Conservation (phyloP, 2,888 invertebrate species). For the Brenthis ino region DNA sequence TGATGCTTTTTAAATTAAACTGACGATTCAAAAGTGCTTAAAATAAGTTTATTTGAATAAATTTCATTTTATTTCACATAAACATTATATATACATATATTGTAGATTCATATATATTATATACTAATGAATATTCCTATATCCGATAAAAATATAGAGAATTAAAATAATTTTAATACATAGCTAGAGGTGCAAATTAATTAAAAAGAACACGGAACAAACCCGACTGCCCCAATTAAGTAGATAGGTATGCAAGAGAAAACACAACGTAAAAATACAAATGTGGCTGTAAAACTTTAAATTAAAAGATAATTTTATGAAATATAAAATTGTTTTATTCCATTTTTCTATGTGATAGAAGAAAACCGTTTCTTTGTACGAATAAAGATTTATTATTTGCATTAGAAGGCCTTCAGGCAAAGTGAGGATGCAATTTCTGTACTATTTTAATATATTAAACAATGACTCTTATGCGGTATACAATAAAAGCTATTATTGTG, state of each 20-base stretch:
- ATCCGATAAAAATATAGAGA: not conserved
- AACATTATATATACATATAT: no score
- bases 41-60: no score
- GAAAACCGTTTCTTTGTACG: constrained; percentile 21
- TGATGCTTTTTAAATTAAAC: no score
- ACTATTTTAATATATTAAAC: constrained; percentile 13
- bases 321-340: no score
- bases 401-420: constrained; percentile 30
- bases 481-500: constrained; percentile 27
- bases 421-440: constrained; percentile 28
- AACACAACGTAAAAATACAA: not conserved
- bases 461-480: not conserved
- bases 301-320: constrained; percentile 1
- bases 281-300: constrained; percentile 7
- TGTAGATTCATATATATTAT: no score
- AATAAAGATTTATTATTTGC: constrained; percentile 29
- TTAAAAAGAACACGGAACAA: constrained; percentile 7
- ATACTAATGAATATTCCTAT: no score
- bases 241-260: constrained; percentile 8
- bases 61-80: no score
- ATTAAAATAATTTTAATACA: not conserved
- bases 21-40: no score
- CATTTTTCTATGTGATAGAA: not conserved
- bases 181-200: not conserved
- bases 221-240: constrained; percentile 5